A percentile compares a stretch with the other conserved stretches of the same genome.
Conservation (phyloP, 1,140 invertebrate genomes). For the Zaprionus vittiger region DNA sequence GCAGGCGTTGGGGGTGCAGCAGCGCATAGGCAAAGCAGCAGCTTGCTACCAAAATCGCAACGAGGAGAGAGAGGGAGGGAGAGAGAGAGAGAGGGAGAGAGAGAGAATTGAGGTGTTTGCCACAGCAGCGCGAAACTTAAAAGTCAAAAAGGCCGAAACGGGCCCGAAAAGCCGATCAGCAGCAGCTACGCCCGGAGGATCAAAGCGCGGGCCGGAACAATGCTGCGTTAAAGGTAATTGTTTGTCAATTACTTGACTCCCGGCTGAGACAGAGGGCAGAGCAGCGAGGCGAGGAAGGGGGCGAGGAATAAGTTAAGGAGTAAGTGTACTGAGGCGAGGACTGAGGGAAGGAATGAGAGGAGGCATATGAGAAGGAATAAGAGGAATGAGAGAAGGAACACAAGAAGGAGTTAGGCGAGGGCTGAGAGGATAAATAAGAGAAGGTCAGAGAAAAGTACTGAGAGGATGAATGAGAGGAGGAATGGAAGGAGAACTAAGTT, state of each 20-base stretch:
- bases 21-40: slow-evolving; percentile 72
- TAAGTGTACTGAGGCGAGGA: too few relatives aligned
- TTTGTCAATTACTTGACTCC: slow-evolving; percentile 83
- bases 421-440: too few relatives aligned
- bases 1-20: slow-evolving; percentile 59
- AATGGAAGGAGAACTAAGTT: too few relatives aligned
- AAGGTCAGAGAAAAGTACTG: too few relatives aligned
- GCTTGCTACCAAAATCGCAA: slow-evolving; percentile 69
- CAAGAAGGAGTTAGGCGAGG: too few relatives aligned
- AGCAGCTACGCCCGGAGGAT: slow-evolving; percentile 61
- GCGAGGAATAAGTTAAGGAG: too few relatives aligned
- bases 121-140: slow-evolving; percentile 62
- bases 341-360: too few relatives aligned
- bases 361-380: too few relatives aligned
- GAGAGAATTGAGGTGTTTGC: slow-evolving; percentile 71
- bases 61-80: neutral
- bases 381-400: too few relatives aligned
- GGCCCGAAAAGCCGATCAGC: slow-evolving; percentile 21
- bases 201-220: slow-evolving; percentile 70
- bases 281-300: neutral
- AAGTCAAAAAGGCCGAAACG: slow-evolving; percentile 67
- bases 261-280: slow-evolving; percentile 40
- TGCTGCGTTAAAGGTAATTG: slow-evolving; percentile 83
- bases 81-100: neutral
- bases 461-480: too few relatives aligned